Evolutionary conservation across 2,888 invertebrate species (phyloP).

Genomic region (Phymatocera aterrima): DNA sequence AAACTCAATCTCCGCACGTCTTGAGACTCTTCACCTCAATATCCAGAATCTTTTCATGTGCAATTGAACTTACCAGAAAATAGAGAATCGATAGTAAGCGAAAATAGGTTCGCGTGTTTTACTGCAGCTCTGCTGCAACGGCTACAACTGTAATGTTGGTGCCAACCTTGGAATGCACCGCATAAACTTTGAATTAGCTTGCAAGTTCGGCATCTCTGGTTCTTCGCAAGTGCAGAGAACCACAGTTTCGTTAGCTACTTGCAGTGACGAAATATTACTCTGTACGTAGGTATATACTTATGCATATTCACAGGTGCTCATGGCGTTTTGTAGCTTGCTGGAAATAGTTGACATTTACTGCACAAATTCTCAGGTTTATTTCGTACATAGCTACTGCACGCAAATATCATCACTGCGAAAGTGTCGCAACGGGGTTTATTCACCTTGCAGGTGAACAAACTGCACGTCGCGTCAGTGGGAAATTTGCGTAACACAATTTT

Average conservation of each 20-base stretch:
- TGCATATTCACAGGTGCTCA: not conserved
- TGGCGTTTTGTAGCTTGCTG: not conserved
- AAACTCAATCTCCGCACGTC: not conserved
- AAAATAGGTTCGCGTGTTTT: not conserved
- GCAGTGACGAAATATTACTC: not conserved
- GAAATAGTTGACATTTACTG: slow-evolving; percentile 17
- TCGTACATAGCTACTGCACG: too few relatives aligned
- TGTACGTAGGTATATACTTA: not conserved
- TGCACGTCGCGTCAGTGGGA: not conserved
- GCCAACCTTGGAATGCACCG: not conserved
- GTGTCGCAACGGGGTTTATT: not conserved
- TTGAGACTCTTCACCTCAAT: not conserved
- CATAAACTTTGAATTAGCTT: not conserved
- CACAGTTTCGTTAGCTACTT: not conserved
- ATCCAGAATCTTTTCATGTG: not conserved
- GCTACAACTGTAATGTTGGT: not conserved
- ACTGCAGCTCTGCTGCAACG: not conserved
- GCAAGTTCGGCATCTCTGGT: not conserved
- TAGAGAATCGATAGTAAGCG: not conserved
- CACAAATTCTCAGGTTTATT: not conserved
- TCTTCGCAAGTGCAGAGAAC: not conserved
- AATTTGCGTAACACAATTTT: not conserved
- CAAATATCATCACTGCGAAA: not conserved
- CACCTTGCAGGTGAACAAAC: not conserved
- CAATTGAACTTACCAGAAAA: not conserved